phyloP scores from a whole-genome alignment of 1,140 invertebrate genomes.

The Dreissena rostriformis region DNA sequence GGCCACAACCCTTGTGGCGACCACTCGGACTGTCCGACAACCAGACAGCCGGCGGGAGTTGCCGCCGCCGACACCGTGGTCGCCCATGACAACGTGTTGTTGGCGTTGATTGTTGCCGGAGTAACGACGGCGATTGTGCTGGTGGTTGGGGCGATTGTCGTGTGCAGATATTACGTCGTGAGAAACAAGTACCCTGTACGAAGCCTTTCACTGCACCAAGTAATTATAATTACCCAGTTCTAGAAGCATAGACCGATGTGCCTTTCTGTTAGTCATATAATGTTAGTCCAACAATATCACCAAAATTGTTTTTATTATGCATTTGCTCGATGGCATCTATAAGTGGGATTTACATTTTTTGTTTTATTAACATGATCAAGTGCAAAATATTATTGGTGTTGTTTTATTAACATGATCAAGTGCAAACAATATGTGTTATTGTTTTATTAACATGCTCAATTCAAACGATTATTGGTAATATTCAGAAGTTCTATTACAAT shows the following conservation, averaged over 20 bases:
- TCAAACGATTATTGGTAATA: not conserved
- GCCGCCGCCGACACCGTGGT: not conserved
- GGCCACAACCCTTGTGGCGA: conserved; percentile 51
- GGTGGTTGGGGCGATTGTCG: not conserved
- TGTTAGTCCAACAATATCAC: too few relatives aligned
- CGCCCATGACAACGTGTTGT: conserved; percentile 6
- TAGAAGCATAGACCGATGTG: too few relatives aligned
- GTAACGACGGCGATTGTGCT: not conserved
- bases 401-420: too few relatives aligned
- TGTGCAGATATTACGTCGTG: conserved; percentile 28
- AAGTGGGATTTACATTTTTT: too few relatives aligned
- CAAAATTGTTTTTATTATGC: too few relatives aligned
- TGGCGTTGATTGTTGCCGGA: not conserved
- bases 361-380: too few relatives aligned
- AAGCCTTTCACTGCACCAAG: not conserved
- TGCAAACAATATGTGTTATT: too few relatives aligned
- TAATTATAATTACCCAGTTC: too few relatives aligned
- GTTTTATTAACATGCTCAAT: too few relatives aligned
- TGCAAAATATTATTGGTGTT: too few relatives aligned
- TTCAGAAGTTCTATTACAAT: not conserved
- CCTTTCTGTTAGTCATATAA: too few relatives aligned
- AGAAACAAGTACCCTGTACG: conserved; percentile 33
- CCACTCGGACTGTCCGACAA: conserved; percentile 40
- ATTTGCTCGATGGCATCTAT: too few relatives aligned
- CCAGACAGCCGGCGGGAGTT: not conserved